Percentiles rank a stretch among this genome's conserved stretches.
These are phyloP conservation scores for Empidonax traillii DNA, from an alignment of 2,113 vertebrate species.

Conservation along the genomic window DNA sequence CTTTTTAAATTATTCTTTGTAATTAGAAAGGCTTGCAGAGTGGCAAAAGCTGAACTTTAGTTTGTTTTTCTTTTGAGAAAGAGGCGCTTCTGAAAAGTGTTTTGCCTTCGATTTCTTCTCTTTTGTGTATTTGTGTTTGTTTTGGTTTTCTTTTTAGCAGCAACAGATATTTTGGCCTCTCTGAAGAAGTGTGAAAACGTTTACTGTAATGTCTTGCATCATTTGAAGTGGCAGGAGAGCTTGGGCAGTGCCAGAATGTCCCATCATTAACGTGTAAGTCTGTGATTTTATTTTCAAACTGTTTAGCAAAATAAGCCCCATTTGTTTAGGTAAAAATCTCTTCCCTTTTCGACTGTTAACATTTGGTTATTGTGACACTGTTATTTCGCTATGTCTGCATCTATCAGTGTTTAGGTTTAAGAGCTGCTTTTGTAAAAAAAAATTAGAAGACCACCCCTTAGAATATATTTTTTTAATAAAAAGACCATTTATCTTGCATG, in stretches of 20 bases:
- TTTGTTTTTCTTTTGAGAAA: background rate
- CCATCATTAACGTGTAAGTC: background rate
- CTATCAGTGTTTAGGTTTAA: background rate
- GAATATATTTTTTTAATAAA: background rate
- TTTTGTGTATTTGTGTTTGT: background rate
- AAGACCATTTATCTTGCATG: accelerated
- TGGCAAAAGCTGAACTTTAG: background rate
- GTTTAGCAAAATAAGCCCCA: background rate
- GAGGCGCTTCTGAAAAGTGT: background rate
- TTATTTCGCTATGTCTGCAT: background rate
- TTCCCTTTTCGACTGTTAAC: background rate
- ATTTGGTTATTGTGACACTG: background rate
- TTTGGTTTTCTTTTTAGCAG: background rate
- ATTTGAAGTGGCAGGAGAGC: background rate
- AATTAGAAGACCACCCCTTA: background rate
- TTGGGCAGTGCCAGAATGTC: background rate
- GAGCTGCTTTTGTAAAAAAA: background rate
- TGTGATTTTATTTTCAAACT: background rate
- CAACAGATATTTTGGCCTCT: background rate
- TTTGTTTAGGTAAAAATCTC: background rate
- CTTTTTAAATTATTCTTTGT: background rate
- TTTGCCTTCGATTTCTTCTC: background rate
- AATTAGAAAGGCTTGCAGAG: background rate
- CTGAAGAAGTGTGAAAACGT: background rate
- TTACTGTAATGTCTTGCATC: background rate